Evolutionary conservation across 2,797 vertebrate genomes (phyloP).

Genomic region (Myotis vivesi): DNA sequence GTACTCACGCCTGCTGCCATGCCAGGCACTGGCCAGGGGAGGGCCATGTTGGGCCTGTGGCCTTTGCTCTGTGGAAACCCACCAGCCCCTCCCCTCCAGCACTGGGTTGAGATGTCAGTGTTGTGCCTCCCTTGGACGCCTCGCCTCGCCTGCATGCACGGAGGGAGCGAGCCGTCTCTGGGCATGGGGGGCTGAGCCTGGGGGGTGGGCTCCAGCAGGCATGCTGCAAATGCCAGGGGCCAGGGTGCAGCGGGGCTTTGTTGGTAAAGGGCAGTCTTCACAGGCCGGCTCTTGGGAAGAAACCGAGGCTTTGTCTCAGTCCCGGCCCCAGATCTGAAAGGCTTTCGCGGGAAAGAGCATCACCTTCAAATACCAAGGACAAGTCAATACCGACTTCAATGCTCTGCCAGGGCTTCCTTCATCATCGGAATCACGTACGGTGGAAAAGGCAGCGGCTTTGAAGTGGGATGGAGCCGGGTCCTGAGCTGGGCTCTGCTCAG

Average conservation of each 20-base stretch:
- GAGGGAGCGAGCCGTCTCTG: not conserved
- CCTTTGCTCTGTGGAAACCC: not conserved
- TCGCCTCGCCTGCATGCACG: not conserved
- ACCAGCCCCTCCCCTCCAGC: not conserved
- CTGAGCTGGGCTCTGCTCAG: not conserved
- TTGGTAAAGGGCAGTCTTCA: not conserved
- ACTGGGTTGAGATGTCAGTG: not conserved
- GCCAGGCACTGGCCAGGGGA: rapidly evolving
- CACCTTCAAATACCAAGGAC: not conserved
- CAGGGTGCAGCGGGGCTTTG: no score
- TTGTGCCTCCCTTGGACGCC: not conserved
- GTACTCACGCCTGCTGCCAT: not conserved
- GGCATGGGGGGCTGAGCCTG: not conserved
- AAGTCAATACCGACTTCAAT: not conserved
- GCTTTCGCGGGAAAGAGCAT: not conserved
- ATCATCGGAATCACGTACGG: not conserved
- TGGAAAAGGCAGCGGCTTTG: not conserved
- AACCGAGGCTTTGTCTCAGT: not conserved
- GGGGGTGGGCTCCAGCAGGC: not conserved
- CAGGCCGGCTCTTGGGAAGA: not conserved
- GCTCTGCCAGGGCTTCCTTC: not conserved
- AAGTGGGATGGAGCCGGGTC: not conserved
- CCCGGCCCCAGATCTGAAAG: not conserved
- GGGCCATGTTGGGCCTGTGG: rapidly evolving
- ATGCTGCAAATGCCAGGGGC: not conserved